Percentiles rank a stretch among this genome's conserved stretches.
These are phyloP conservation scores for Elegia similella DNA, from an alignment of 2,888 invertebrate genomes.

Conservation along the genomic window DNA sequence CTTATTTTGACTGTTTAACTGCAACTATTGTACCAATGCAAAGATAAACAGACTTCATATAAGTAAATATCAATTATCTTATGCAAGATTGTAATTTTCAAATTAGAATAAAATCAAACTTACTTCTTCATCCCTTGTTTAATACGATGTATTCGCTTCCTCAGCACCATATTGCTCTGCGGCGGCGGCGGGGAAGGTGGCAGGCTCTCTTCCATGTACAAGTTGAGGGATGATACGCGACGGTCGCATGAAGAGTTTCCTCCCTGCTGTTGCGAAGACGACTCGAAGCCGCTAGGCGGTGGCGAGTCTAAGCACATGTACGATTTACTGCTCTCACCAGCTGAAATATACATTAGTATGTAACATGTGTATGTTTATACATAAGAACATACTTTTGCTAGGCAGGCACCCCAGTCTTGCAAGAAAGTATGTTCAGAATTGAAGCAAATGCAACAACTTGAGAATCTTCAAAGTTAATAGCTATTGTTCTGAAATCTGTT, in stretches of 20 bases:
- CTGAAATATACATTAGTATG: conserved; percentile 43
- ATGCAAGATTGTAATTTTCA: no score
- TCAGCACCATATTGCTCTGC: conserved; percentile 92
- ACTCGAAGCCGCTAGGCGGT: conserved; percentile 78
- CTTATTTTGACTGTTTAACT: no score
- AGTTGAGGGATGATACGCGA: conserved; percentile 58
- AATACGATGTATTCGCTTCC: conserved; percentile 92
- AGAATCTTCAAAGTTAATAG: no score
- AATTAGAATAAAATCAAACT: conserved; percentile 26
- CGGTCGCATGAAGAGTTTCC: conserved; percentile 73
- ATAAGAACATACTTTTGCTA: no score
- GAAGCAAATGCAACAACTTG: no score
- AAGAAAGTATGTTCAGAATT: no score
- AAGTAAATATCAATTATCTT: no score
- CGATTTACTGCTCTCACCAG: conserved; percentile 80
- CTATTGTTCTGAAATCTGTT: no score
- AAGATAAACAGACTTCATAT: not conserved
- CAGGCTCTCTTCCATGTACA: conserved; percentile 72
- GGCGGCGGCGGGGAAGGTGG: conserved; percentile 84
- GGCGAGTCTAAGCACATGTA: conserved; percentile 82
- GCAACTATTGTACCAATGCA: no score
- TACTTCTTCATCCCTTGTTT: conserved; percentile 93
- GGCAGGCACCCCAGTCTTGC: no score
- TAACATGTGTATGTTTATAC: not conserved
- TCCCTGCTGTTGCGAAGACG: conserved; percentile 75